Percentiles rank a stretch among this genome's conserved stretches.
Conservation (phyloP, 2,888 invertebrate species). For the Nymphalis urticae region DNA sequence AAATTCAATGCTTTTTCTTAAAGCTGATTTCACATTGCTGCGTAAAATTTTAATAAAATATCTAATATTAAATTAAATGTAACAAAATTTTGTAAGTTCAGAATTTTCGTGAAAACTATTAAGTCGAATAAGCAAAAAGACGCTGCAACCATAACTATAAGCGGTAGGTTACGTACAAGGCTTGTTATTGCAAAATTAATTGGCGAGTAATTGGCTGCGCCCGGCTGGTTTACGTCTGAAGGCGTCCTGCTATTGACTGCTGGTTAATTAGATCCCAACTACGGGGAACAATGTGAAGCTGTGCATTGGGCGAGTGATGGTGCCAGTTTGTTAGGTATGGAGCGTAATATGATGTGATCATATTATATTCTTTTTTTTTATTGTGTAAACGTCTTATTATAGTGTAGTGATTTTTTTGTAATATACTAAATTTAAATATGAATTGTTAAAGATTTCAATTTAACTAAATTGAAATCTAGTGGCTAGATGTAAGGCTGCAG, state of each 20-base stretch:
- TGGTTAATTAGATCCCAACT: constrained; percentile 71
- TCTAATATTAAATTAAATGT: neutral
- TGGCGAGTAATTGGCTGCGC: constrained; percentile 76
- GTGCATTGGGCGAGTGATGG: constrained; percentile 33
- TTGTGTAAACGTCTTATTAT: neutral
- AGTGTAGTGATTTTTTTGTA: too few species aligned
- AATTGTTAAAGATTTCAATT: too few species aligned
- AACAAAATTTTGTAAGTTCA: neutral
- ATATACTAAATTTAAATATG: too few species aligned
- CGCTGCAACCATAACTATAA: constrained; percentile 16
- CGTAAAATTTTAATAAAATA: neutral
- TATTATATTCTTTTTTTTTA: neutral
- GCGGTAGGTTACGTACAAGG: constrained; percentile 25
- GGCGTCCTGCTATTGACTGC: constrained; percentile 75
- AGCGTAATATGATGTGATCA: neutral
- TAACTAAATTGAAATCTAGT: too few species aligned
- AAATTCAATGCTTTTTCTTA: too few species aligned
- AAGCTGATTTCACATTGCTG: neutral
- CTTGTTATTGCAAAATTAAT: constrained; percentile 75
- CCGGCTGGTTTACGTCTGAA: constrained; percentile 67
- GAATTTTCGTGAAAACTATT: constrained; percentile 19
- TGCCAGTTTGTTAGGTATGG: constrained; percentile 12
- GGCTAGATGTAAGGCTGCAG: too few species aligned
- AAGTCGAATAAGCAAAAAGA: constrained; percentile 24
- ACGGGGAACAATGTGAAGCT: constrained; percentile 58